These are phyloP conservation scores for Falco novaeseelandiae DNA, from an alignment of 2,797 vertebrate species.

Conservation along the genomic window DNA sequence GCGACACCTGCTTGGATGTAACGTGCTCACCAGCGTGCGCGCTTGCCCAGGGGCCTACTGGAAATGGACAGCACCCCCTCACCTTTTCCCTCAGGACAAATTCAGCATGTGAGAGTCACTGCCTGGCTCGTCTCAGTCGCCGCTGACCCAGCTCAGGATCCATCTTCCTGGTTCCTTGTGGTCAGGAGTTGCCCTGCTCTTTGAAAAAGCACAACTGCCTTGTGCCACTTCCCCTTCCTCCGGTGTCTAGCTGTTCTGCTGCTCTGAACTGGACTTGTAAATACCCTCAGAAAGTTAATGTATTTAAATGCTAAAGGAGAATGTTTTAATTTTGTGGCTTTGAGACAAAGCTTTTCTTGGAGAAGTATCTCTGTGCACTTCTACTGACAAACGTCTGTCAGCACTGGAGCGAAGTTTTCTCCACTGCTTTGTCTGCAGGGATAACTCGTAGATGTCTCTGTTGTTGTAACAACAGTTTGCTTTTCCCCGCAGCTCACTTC, in stretches of 20 bases:
- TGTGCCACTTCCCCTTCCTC: slow-evolving; percentile 31
- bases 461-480: not conserved
- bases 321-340: slow-evolving; percentile 68
- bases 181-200: slow-evolving; percentile 19
- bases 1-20: not conserved
- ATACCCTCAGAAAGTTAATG: slow-evolving; percentile 58
- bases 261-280: slow-evolving; percentile 70
- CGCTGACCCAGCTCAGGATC: not conserved
- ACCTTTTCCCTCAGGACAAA: slow-evolving; percentile 22
- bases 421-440: slow-evolving; percentile 69
- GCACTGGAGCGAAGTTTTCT: slow-evolving; percentile 67
- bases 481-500: not conserved
- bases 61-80: not conserved
- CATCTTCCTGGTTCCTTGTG: not conserved
- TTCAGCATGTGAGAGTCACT: not conserved
- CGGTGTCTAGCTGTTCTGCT: slow-evolving; percentile 56
- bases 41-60: not conserved
- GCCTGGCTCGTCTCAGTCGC: not conserved
- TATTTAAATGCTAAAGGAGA: slow-evolving; percentile 73
- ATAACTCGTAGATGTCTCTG: not conserved
- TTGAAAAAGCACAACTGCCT: slow-evolving; percentile 68
- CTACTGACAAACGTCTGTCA: slow-evolving; percentile 66
- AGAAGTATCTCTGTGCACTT: slow-evolving; percentile 66
- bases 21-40: not conserved
- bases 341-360: slow-evolving; percentile 46